A percentile compares a stretch with the other conserved stretches of the same genome.
These are phyloP conservation scores for Phoenoteleia sp. DNA, from an alignment of 2,888 invertebrate genomes.

Conservation along the genomic window DNA sequence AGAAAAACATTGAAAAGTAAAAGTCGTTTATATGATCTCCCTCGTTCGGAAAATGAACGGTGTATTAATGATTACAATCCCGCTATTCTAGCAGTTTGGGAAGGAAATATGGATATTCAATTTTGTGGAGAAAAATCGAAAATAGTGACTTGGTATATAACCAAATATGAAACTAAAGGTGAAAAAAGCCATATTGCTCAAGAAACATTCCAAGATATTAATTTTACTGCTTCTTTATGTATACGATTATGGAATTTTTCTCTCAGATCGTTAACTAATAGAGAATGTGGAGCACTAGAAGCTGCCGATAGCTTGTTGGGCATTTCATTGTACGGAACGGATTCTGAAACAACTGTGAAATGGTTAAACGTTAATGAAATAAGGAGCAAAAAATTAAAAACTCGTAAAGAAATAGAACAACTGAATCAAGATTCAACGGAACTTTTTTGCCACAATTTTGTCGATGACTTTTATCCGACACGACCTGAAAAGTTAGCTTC, in stretches of 20 bases:
- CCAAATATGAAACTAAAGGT: slow-evolving; percentile 80
- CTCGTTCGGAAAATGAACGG: slow-evolving; percentile 60
- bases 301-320: slow-evolving; percentile 78
- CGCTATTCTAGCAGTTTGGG: slow-evolving; percentile 75
- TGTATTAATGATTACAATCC: slow-evolving; percentile 64
- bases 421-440: slow-evolving; percentile 70
- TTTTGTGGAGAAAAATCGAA: neutral
- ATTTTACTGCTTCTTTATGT: slow-evolving; percentile 76
- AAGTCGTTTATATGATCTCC: slow-evolving; percentile 77
- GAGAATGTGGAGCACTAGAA: slow-evolving; percentile 80
- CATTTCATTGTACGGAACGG: neutral
- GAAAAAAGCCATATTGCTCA: slow-evolving; percentile 75
- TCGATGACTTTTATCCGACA: slow-evolving; percentile 73
- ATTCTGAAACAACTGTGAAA: neutral
- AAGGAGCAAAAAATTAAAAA: slow-evolving; percentile 45
- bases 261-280: slow-evolving; percentile 75
- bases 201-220: slow-evolving; percentile 75
- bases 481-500: slow-evolving; percentile 73
- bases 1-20: slow-evolving; percentile 74
- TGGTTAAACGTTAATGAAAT: slow-evolving; percentile 51
- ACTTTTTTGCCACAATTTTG: slow-evolving; percentile 73
- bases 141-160: slow-evolving; percentile 77
- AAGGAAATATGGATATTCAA: slow-evolving; percentile 75
- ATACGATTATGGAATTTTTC: slow-evolving; percentile 78
- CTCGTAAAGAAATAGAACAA: slow-evolving; percentile 67